phyloP scores from a whole-genome alignment of 2,113 vertebrate species.

The Campylorhamphus procurvoides region DNA sequence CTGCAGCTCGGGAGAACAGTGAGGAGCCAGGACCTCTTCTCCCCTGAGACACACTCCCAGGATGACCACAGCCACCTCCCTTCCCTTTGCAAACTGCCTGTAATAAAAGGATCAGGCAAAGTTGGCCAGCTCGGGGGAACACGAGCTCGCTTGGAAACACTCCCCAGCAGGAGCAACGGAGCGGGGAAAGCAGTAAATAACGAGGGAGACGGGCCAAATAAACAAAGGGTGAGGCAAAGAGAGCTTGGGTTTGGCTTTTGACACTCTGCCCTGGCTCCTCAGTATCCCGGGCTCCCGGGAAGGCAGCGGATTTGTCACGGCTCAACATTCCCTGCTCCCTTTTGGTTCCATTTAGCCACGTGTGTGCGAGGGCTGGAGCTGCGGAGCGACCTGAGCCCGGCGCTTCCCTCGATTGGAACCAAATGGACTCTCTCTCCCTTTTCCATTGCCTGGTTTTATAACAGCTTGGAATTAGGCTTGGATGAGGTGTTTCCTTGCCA shows the following conservation, averaged over 20 bases:
- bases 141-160: not conserved
- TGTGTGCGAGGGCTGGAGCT: not conserved
- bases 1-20: not conserved
- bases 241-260: not conserved
- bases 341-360: not conserved
- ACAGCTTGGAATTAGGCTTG: conserved; percentile 16
- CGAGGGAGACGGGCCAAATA: not conserved
- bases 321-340: not conserved
- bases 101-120: not conserved
- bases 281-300: not conserved
- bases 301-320: not conserved
- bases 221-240: not conserved
- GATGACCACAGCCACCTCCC: not conserved
- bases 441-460: conserved; percentile 39
- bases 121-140: rapidly evolving
- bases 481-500: conserved; percentile 24
- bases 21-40: not conserved
- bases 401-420: conserved; percentile 24
- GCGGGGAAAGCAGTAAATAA: not conserved
- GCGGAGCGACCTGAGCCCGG: not conserved
- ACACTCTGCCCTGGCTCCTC: rapidly evolving
- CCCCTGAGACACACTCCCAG: not conserved
- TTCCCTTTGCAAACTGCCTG: not conserved
- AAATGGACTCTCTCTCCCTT: not conserved
- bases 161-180: not conserved